phyloP scores from a whole-genome alignment of 2,888 invertebrate genomes.

The Tiliacea citrago region DNA sequence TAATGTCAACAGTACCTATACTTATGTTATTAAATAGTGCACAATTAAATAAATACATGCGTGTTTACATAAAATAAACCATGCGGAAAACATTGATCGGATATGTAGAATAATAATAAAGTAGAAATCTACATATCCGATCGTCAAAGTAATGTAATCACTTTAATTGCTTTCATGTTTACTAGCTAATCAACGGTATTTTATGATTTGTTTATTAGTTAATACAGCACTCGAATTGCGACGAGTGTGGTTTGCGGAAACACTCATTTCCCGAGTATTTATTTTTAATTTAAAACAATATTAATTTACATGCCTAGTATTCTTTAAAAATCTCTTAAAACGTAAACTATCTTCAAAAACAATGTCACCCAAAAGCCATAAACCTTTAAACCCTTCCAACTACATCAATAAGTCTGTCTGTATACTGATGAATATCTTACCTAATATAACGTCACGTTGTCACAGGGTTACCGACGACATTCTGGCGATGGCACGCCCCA shows the following conservation, averaged over 20 bases:
- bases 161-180: slow-evolving; percentile 26
- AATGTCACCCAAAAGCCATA: too few relatives aligned
- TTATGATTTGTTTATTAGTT: neutral
- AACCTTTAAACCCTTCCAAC: neutral
- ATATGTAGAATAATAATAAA: neutral
- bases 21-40: too few relatives aligned
- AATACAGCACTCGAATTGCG: too few relatives aligned
- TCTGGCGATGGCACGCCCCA: slow-evolving; percentile 97
- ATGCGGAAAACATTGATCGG: neutral
- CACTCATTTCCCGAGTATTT: neutral
- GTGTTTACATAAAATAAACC: neutral
- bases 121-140: neutral
- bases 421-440: neutral
- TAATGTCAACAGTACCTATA: too few relatives aligned
- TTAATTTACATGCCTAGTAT: too few relatives aligned
- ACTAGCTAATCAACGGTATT: slow-evolving; percentile 2
- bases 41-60: neutral
- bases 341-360: neutral
- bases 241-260: too few relatives aligned
- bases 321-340: too few relatives aligned
- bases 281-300: neutral
- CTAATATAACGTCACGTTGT: slow-evolving; percentile 32
- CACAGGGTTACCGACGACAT: slow-evolving; percentile 96
- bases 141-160: slow-evolving; percentile 13
- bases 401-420: slow-evolving; percentile 20